A percentile compares a stretch with the other conserved stretches of the same genome.
These are phyloP conservation scores for Aramus guarauna DNA, from an alignment of 2,113 vertebrate species.

Conservation along the genomic window DNA sequence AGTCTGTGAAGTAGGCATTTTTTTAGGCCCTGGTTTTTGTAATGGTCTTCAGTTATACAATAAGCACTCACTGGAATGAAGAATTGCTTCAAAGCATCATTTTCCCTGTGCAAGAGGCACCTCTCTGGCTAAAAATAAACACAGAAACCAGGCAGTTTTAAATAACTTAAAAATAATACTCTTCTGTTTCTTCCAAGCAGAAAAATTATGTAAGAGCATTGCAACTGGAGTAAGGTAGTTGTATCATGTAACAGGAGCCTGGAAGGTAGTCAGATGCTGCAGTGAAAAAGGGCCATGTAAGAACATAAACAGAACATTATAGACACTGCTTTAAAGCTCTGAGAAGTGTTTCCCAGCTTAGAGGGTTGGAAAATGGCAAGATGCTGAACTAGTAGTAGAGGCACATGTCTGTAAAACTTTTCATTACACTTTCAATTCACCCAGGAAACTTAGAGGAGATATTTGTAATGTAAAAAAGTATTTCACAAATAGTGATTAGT, in stretches of 20 bases:
- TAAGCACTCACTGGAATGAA: neutral
- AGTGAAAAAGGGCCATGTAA: neutral
- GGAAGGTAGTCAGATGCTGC: neutral
- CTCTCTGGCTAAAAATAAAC: conserved; percentile 39
- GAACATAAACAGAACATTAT: neutral
- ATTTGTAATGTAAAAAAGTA: neutral
- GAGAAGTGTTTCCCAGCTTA: neutral
- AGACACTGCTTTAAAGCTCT: neutral
- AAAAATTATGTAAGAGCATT: conserved; percentile 1
- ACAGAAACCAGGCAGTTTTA: neutral
- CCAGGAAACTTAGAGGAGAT: neutral
- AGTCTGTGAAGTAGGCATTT: neutral
- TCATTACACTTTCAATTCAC: neutral
- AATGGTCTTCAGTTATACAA: neutral
- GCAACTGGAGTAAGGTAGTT: neutral
- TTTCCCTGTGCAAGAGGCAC: neutral
- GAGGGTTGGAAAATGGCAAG: neutral
- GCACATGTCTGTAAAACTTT: neutral
- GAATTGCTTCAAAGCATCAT: neutral
- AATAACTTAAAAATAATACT: neutral
- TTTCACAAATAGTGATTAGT: neutral
- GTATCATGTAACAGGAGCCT: neutral
- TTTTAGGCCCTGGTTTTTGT: neutral
- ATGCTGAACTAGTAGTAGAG: neutral
- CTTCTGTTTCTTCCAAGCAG: neutral